Evolutionary conservation across 2,797 vertebrate species (phyloP), one percentile per base, ranked within the genome.

Genomic region (Zenarchopterus dispar): DNA sequence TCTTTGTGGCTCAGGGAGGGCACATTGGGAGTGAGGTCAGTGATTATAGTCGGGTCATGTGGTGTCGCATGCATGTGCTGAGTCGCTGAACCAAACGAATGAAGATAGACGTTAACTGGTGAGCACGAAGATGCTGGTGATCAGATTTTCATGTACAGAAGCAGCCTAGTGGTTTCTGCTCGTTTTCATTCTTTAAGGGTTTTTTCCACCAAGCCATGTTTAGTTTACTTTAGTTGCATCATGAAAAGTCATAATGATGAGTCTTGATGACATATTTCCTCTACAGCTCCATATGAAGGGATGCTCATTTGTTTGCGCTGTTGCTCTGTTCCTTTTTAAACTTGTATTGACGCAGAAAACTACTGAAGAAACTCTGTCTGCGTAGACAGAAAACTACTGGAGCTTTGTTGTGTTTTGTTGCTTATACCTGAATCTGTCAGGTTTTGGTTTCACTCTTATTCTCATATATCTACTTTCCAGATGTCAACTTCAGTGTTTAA

Each of bases 21-120:
- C 65, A 74, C 61, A 33, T 28, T 66, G 70, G 18, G 24, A 15
- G 55, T 56, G 74, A 81, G 80, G 74, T 86, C 81, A 63, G 77
- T 17, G 71, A 84, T 81, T 82, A 80, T 61, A 50, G 26, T 70
- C 73, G 61, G 58, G 51, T 73, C 0, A 39, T 61, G 58, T 56
- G 41, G 53, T 46, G n/a, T 70, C 73, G 64, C 60, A 47, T 64
- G 62, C 72, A 50, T 47, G 67, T 45, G 42, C 60, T 17, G 39
- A 51, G 19, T 28, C 18, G 17, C 69, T 36, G 43, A 45, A 8
- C 33, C 33, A 24, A 52, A 6, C 23, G 47, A 41, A 61, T 22
- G 3, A 59, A n/a, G 28, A 44, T 54, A 2, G 13, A 15, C 13
- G 6, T 22, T 52, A 39, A 28, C 41, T 22, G 24, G 22, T 31